Percentiles rank a stretch among this genome's conserved stretches.
Evolutionary conservation across 2,888 invertebrate species (phyloP).

Genomic region (Hemistola chrysoprasaria): DNA sequence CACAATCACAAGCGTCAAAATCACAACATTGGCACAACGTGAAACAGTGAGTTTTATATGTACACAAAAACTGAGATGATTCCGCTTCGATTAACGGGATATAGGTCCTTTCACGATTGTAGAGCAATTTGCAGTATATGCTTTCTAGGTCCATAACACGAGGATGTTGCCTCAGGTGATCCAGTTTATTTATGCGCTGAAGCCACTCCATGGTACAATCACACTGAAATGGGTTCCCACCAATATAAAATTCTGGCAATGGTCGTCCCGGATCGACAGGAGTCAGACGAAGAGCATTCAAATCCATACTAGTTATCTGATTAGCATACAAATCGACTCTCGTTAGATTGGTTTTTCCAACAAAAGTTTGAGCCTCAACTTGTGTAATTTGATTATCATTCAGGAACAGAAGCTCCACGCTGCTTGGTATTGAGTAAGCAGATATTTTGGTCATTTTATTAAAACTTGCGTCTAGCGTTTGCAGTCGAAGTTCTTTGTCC

Average conservation of each 20-base stretch:
- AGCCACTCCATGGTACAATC: conserved; percentile 98
- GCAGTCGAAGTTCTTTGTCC: conserved; percentile 87
- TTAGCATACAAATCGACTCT: conserved; percentile 96
- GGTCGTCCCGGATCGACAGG: conserved; percentile 89
- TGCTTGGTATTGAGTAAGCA: conserved; percentile 90
- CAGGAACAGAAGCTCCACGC: conserved; percentile 92
- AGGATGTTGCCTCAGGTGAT: conserved; percentile 93
- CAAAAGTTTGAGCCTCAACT: conserved; percentile 94
- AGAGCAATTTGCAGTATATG: conserved; percentile 93
- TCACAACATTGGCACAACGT: conserved; percentile 97
- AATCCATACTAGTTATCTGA: conserved; percentile 94
- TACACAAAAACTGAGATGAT: conserved; percentile 94
- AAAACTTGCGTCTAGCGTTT: conserved; percentile 94
- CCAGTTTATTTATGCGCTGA: conserved; percentile 93
- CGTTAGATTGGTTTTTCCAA: conserved; percentile 93
- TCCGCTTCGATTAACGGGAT: conserved; percentile 93
- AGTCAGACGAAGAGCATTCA: conserved; percentile 92
- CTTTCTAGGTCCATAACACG: conserved; percentile 94
- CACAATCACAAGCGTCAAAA: conserved; percentile 98
- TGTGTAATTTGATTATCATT: conserved; percentile 93
- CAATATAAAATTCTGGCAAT: conserved; percentile 95
- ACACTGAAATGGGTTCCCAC: conserved; percentile 96
- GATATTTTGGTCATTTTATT: conserved; percentile 92
- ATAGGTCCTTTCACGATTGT: conserved; percentile 91
- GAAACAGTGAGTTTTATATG: conserved; percentile 96